A percentile compares a stretch with the other conserved stretches of the same genome.
Evolutionary conservation across 2,888 invertebrate genomes (phyloP).

Genomic region (Tenthredo amoena): DNA sequence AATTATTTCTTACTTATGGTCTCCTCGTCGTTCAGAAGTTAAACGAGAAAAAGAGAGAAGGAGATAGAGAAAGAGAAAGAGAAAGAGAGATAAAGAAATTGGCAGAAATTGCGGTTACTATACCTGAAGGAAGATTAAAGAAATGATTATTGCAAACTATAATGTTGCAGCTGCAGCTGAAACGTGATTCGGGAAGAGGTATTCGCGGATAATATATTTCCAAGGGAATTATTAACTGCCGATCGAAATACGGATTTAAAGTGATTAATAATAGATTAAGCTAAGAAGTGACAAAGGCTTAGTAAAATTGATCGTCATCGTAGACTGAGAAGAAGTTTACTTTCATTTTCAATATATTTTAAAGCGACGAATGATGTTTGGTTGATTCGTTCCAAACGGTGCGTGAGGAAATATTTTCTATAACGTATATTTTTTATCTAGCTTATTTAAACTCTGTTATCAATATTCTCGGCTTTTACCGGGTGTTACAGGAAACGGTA

Average conservation of each 20-base stretch:
- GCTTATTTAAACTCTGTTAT: slow-evolving; percentile 13
- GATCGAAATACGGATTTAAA: not conserved
- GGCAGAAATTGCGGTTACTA: not conserved
- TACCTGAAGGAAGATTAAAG: not conserved
- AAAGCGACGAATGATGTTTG: no score
- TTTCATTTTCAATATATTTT: no score
- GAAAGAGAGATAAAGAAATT: not conserved
- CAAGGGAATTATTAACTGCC: not conserved
- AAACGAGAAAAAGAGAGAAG: not conserved
- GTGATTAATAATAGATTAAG: no score
- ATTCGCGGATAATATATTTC: not conserved
- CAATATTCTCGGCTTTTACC: not conserved
- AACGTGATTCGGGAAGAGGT: not conserved
- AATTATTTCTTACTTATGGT: slow-evolving; percentile 6
- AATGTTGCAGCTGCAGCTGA: not conserved
- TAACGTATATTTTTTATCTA: not conserved
- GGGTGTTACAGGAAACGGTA: slow-evolving; percentile 8
- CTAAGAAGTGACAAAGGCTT: no score
- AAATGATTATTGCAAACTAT: not conserved
- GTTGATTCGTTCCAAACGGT: no score
- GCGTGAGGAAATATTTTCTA: not conserved
- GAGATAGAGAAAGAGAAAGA: not conserved
- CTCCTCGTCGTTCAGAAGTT: not conserved
- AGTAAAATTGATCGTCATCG: not conserved
- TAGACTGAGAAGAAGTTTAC: no score